Evolutionary conservation across 2,113 vertebrate genomes (phyloP), one percentile per base, ranked within the genome.

Genomic region (Thryonomys swinderianus): DNA sequence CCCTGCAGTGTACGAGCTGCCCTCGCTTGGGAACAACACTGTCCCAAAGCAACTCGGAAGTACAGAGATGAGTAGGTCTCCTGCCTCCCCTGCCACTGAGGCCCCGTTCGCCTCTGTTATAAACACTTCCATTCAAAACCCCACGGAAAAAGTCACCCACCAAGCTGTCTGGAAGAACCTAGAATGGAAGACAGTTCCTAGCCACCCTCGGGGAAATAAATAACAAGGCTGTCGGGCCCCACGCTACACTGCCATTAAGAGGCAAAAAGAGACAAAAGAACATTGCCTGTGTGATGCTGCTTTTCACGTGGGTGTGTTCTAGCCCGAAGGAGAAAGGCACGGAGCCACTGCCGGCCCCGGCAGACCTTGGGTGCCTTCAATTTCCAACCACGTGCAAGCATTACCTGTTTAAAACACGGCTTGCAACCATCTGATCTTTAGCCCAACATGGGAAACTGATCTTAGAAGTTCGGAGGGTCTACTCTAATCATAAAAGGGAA

Each of bases 201-300:
- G 32, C 82, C 25, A 8, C 7, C 55, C 23, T 11, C 34, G 11
- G 37, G 3, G 21, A 2, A 11, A 25, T 20, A n/a, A 45, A 67
- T 13, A 34, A 11, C 12, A 34, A 40, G 0, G 2, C 83, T 8
- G 0, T 0, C 9, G 0, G 6, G 27, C 37, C 30, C 17, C 57
- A 3, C 0, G 53, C 12, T 0, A 20, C 0, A 12, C 74, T 79
- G 64, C 82, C 53, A 0, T 1, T 11, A 9, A 12, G 80, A 76
- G 79, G 16, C 20, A 27, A 37, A 40, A n/a, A 7, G 30, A 23
- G 20, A 14, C 13, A 34, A 6, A 7, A 23, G 27, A 10, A 64
- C 5, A 0, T 11, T 0, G 20, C 18, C 64, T 12, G 0, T 0
- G 25, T 2, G 27, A 3, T 0, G 1, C 14, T 30, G n/a, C 34